A percentile compares a stretch with the other conserved stretches of the same genome.
These are phyloP conservation scores for Canis aureus DNA, from an alignment of 2,113 vertebrate species.

Conservation along the genomic window DNA sequence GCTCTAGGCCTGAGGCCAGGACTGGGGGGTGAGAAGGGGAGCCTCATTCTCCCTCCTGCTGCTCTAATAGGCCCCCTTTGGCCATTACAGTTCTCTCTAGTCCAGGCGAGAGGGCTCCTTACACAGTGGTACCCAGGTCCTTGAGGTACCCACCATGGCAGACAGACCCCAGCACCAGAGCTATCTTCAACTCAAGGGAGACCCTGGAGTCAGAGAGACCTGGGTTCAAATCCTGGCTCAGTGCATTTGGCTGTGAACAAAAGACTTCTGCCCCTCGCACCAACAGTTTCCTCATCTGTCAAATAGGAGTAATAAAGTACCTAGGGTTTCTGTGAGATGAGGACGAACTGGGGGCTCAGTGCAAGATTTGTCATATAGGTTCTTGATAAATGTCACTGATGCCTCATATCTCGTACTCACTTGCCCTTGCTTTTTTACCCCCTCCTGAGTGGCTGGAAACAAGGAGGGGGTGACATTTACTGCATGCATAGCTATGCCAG, in stretches of 20 bases:
- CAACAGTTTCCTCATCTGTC: conserved; percentile 22
- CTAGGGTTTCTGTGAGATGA: not conserved
- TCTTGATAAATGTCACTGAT: not conserved
- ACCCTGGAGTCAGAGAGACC: not conserved
- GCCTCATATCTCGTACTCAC: not conserved
- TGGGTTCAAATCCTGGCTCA: not conserved
- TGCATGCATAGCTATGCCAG: not conserved
- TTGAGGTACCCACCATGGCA: not conserved
- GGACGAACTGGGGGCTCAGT: not conserved
- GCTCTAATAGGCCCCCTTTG: not conserved
- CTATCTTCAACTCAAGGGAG: not conserved
- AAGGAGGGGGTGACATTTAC: not conserved
- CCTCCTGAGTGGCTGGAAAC: not conserved
- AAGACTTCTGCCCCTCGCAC: not conserved
- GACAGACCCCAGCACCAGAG: not conserved
- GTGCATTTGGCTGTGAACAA: not conserved
- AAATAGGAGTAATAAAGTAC: not conserved
- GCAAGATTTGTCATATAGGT: not conserved
- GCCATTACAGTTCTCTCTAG: not conserved
- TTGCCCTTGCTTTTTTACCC: not conserved
- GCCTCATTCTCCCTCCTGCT: not conserved
- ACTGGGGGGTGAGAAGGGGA: not conserved
- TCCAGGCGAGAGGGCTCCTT: not conserved
- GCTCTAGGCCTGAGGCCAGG: not conserved
- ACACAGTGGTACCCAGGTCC: not conserved